These are phyloP conservation scores for Erinaceus europaeus DNA, from an alignment of 2,113 vertebrate species.

Conservation along the genomic window DNA sequence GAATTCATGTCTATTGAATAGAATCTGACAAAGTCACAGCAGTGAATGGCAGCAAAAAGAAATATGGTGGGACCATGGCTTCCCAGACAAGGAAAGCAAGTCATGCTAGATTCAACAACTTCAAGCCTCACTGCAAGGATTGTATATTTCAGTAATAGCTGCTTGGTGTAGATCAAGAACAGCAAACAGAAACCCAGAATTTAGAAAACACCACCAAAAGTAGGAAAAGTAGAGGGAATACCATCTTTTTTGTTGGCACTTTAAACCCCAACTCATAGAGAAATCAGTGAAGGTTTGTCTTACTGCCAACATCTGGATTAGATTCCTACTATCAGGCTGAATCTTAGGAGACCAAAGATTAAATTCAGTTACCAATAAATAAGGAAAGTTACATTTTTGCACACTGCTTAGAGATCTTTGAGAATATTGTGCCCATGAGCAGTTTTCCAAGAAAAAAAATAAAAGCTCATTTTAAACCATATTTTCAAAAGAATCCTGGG, in stretches of 20 bases:
- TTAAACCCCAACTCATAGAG: background rate
- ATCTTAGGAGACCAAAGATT: background rate
- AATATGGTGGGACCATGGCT: background rate
- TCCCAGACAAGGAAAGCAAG: background rate
- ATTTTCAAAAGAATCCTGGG: slow-evolving; percentile 16
- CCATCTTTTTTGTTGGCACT: background rate
- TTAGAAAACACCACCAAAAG: background rate
- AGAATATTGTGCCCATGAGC: background rate
- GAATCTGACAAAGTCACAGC: too few relatives aligned
- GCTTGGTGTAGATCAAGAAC: background rate
- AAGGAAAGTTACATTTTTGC: background rate
- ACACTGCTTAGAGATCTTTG: background rate
- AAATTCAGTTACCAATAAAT: background rate
- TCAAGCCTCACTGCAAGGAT: rapidly evolving
- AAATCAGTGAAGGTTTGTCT: background rate
- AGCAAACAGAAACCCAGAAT: background rate
- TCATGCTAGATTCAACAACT: background rate
- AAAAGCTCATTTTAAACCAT: background rate
- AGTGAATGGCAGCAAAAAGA: too few relatives aligned
- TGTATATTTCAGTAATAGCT: background rate
- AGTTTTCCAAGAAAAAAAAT: background rate
- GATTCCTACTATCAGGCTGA: background rate
- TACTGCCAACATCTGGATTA: background rate
- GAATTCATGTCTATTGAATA: too few relatives aligned
- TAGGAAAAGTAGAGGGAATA: background rate